phyloP scores from a whole-genome alignment of 2,113 vertebrate genomes.

The Eulemur rufifrons region DNA sequence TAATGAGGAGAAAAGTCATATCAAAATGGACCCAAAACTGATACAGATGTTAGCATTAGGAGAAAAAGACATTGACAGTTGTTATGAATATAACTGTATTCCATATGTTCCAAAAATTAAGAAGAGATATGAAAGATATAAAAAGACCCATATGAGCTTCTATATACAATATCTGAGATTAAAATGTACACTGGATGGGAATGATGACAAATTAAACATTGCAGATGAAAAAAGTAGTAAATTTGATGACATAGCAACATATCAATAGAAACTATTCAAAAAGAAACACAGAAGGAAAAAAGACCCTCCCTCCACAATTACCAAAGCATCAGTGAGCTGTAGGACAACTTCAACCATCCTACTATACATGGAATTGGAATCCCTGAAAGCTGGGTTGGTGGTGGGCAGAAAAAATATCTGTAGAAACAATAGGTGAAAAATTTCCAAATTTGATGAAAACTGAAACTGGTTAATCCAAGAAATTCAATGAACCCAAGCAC shows the following conservation, averaged over 20 bases:
- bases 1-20: not conserved
- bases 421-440: not conserved
- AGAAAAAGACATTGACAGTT: not conserved
- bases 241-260: not conserved
- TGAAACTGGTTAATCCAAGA: not conserved
- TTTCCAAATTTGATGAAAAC: not conserved
- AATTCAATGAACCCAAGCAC: not conserved
- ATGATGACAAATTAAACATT: slow-evolving; percentile 9
- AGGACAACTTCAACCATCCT: not conserved
- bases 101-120: not conserved
- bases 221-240: not conserved
- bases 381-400: not conserved
- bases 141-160: not conserved
- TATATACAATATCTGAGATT: not conserved
- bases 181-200: not conserved
- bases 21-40: not conserved
- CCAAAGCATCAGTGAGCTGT: not conserved
- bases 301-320: not conserved
- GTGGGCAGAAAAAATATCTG: not conserved
- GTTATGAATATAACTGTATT: not conserved
- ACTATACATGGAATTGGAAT: not conserved
- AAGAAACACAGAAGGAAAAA: not conserved
- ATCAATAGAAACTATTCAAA: not conserved
- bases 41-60: not conserved
- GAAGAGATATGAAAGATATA: not conserved